Percentiles rank a stretch among this genome's conserved stretches.
Evolutionary conservation across 1,140 invertebrate species (phyloP).

Genomic region (Drosophila ohnishii): DNA sequence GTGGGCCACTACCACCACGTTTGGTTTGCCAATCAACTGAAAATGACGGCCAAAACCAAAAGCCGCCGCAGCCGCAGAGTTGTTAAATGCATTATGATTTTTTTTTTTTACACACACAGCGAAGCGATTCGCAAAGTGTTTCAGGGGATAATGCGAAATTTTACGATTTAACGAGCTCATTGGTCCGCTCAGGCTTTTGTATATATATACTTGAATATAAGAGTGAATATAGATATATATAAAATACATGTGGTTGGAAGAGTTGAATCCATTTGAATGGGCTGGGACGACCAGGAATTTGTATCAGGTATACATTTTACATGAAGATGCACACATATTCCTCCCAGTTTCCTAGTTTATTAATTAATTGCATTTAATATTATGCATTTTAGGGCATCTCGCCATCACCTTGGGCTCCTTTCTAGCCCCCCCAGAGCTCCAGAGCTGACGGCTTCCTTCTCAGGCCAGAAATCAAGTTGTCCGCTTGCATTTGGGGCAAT

Average conservation of each 20-base stretch:
- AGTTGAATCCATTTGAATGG: not conserved
- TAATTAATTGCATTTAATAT: not conserved
- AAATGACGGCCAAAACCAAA: conserved; percentile 49
- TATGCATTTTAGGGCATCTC: conserved; percentile 1
- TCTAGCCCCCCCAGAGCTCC: too few species aligned
- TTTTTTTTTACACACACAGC: conserved; percentile 11
- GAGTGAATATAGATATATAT: not conserved
- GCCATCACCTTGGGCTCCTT: not conserved
- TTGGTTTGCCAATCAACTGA: conserved; percentile 50
- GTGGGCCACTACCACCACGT: conserved; percentile 28
- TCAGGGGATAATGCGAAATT: conserved; percentile 35
- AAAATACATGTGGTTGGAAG: not conserved
- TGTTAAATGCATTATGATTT: conserved; percentile 58
- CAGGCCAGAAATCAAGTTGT: conserved; percentile 40
- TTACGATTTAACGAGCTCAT: conserved; percentile 21
- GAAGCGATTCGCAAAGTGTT: conserved; percentile 34
- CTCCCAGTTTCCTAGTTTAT: not conserved
- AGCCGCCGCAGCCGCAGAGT: conserved; percentile 45
- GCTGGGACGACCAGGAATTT: not conserved
- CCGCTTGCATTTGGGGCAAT: conserved; percentile 33
- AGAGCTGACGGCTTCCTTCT: conserved; percentile 35
- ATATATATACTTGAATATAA: not conserved
- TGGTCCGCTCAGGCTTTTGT: not conserved
- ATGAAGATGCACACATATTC: not conserved
- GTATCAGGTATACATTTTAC: not conserved